phyloP scores from a whole-genome alignment of 2,888 invertebrate genomes.

The Pseudococcus longispinus region DNA sequence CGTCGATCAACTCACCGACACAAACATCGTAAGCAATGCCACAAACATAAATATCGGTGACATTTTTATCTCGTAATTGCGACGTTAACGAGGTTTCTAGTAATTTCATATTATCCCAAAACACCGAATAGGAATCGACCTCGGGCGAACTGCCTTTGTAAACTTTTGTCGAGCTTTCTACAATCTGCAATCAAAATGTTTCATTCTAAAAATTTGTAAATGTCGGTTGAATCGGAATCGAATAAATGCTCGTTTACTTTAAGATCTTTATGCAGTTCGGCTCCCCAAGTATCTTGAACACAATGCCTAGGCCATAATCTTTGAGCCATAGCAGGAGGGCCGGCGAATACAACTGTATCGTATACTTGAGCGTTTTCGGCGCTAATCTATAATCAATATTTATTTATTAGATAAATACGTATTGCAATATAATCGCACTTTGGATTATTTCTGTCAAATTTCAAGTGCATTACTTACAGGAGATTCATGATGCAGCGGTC shows the following conservation, averaged over 20 bases:
- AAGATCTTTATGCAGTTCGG: constrained; percentile 87
- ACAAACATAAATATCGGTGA: constrained; percentile 92
- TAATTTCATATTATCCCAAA: constrained; percentile 96
- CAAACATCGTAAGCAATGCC: constrained; percentile 96
- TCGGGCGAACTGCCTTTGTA: constrained; percentile 93
- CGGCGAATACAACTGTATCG: constrained; percentile 92
- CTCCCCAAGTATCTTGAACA: constrained; percentile 94
- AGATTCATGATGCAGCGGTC: constrained; percentile 77
- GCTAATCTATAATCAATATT: constrained; percentile 66
- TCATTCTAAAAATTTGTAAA: too few relatives aligned
- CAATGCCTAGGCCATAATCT: constrained; percentile 96
- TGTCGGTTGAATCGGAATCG: neutral
- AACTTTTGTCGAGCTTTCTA: constrained; percentile 78
- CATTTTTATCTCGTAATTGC: constrained; percentile 78
- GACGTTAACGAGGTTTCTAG: constrained; percentile 84
- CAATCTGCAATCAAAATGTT: constrained; percentile 69
- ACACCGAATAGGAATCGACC: constrained; percentile 96
- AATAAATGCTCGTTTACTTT: constrained; percentile 68
- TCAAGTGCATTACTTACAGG: constrained; percentile 65
- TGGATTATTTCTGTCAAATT: neutral
- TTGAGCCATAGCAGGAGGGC: constrained; percentile 84
- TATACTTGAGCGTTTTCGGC: constrained; percentile 81
- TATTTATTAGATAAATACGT: neutral
- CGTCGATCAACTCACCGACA: constrained; percentile 72
- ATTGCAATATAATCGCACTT: neutral